A percentile compares a stretch with the other conserved stretches of the same genome.
phyloP scores from a whole-genome alignment of 2,797 vertebrate species.

The Lutjanus argentimaculatus region DNA sequence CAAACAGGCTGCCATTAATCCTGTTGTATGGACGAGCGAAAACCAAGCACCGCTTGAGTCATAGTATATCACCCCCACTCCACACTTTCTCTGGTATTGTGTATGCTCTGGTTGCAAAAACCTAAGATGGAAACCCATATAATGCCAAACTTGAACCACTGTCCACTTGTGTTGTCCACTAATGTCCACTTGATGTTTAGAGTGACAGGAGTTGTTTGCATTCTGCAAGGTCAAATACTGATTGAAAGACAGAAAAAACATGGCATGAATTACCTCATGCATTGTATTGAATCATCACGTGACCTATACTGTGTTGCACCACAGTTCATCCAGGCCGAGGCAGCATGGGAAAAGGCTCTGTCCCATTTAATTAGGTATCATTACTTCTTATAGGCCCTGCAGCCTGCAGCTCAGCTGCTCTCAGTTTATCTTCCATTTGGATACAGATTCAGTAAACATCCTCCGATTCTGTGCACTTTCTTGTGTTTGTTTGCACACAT shows the following conservation, averaged over 20 bases:
- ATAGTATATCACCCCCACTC: no score
- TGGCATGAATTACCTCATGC: conserved; percentile 35
- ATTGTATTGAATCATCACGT: conserved; percentile 65
- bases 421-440: conserved; percentile 47
- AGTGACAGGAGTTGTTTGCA: no score
- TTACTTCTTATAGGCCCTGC: conserved; percentile 57
- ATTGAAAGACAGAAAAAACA: conserved; percentile 17
- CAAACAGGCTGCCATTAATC: no score
- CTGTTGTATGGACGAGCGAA: no score
- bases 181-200: no score
- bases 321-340: conserved; percentile 34
- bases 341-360: conserved; percentile 58
- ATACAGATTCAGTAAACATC: conserved; percentile 56
- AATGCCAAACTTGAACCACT: no score
- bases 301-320: conserved; percentile 28
- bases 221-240: background rate
- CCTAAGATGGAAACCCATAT: no score
- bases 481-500: conserved; percentile 33
- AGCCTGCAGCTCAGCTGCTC: conserved; percentile 55
- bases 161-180: no score
- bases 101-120: no score
- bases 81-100: no score
- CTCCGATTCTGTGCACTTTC: conserved; percentile 25
- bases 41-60: no score
- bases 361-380: conserved; percentile 76